These are phyloP conservation scores for Alosa alosa DNA, from an alignment of 2,113 vertebrate genomes.

Conservation along the genomic window DNA sequence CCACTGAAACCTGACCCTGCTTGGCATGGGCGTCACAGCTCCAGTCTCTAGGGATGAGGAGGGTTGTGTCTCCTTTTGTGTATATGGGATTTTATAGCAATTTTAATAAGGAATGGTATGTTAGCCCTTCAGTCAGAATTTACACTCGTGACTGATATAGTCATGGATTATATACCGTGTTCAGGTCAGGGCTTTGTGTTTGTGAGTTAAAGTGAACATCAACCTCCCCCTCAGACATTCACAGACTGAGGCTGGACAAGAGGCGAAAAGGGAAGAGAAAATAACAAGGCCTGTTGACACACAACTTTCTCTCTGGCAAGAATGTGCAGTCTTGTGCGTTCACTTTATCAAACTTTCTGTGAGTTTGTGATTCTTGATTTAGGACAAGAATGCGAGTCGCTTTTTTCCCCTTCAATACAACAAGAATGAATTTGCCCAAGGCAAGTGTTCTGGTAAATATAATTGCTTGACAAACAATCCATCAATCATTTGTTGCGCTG, in stretches of 20 bases:
- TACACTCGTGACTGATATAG: conserved; percentile 5
- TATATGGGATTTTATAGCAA: conserved; percentile 23
- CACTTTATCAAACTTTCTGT: conserved; percentile 1
- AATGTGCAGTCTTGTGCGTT: background rate
- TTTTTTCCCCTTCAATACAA: background rate
- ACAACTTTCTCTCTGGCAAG: conserved; percentile 7
- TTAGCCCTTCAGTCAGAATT: conserved; percentile 17
- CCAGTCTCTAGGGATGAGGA: conserved; percentile 12
- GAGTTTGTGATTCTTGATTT: background rate
- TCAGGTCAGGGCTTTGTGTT: background rate
- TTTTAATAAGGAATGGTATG: conserved; percentile 37
- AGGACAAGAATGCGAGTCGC: background rate
- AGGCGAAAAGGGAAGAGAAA: background rate
- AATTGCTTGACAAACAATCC: background rate
- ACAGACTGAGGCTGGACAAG: background rate
- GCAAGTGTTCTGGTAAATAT: background rate
- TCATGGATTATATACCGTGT: background rate
- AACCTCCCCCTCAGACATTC: background rate
- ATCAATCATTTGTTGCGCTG: background rate
- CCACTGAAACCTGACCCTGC: conserved; percentile 29
- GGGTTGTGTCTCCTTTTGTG: conserved; percentile 33
- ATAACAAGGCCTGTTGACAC: background rate
- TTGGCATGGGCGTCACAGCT: conserved; percentile 35
- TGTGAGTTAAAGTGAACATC: background rate
- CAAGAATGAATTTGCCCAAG: background rate